Evolutionary conservation across 2,888 invertebrate genomes (phyloP).

Genomic region (Melangyna quadrimaculata): DNA sequence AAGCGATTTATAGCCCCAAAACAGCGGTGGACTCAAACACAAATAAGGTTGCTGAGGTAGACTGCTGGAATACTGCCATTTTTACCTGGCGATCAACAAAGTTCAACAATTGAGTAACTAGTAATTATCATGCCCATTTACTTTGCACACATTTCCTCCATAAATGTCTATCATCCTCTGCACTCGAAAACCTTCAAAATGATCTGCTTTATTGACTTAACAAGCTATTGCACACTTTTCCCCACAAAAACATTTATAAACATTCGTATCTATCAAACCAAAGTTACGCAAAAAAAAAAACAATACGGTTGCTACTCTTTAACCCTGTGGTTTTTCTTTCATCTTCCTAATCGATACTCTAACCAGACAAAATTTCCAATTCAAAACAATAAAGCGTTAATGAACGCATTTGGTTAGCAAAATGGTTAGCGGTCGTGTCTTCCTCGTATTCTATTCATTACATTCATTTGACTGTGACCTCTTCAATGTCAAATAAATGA

Average conservation of each 20-base stretch:
- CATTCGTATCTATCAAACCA: not conserved
- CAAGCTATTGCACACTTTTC: not conserved
- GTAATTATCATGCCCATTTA: not conserved
- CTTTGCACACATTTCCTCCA: not conserved
- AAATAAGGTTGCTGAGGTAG: not conserved
- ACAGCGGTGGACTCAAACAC: not conserved
- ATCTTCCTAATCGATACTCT: not conserved
- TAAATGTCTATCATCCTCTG: too few relatives aligned
- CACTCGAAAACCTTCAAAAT: too few relatives aligned
- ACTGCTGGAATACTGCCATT: too few relatives aligned
- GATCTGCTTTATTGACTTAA: too few relatives aligned
- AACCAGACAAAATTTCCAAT: not conserved
- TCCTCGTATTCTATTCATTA: slow-evolving; percentile 22
- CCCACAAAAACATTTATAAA: not conserved
- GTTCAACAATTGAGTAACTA: not conserved
- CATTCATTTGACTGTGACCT: slow-evolving; percentile 25
- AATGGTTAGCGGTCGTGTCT: not conserved
- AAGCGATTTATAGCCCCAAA: too few relatives aligned
- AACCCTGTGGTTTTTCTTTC: slow-evolving; percentile 2
- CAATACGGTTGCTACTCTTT: not conserved
- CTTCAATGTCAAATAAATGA: slow-evolving; percentile 45
- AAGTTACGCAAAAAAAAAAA: not conserved
- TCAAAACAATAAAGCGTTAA: slow-evolving; percentile 38
- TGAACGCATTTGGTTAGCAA: slow-evolving; percentile 16
- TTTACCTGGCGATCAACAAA: too few relatives aligned